Evolutionary conservation across 2,797 vertebrate genomes (phyloP).

Genomic region (Liparis tanakae): DNA sequence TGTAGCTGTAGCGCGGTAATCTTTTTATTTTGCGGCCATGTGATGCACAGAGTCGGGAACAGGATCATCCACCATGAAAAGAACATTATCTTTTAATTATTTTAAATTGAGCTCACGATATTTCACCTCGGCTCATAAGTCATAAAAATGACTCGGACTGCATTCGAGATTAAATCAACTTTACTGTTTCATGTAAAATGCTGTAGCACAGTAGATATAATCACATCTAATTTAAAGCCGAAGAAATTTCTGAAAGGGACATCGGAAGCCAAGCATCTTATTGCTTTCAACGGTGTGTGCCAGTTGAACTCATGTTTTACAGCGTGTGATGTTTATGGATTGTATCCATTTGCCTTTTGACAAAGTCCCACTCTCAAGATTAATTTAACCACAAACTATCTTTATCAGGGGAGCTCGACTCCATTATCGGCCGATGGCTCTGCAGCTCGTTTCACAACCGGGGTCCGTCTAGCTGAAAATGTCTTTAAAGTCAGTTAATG

Average conservation of each 20-base stretch:
- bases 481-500: background rate
- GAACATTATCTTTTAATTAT: background rate
- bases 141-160: slow-evolving; percentile 7
- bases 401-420: background rate
- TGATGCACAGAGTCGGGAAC: slow-evolving; percentile 2
- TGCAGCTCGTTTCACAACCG: background rate
- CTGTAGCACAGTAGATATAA: background rate
- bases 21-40: slow-evolving; percentile 2
- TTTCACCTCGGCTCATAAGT: slow-evolving; percentile 6
- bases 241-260: background rate
- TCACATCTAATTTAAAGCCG: background rate
- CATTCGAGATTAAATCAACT: slow-evolving; percentile 21
- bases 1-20: slow-evolving; percentile 38
- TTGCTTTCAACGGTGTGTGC: background rate
- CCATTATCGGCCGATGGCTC: background rate
- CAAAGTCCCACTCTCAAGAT: background rate
- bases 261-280: background rate
- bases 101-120: background rate
- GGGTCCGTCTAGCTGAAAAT: background rate
- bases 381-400: background rate
- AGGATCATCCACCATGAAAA: slow-evolving; percentile 19
- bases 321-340: background rate
- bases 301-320: slow-evolving; percentile 1
- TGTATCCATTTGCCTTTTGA: background rate
- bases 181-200: slow-evolving; percentile 6